Base-by-base conservation (phyloP, 2,113 vertebrate genomes). In the Mus pahari region DNA sequence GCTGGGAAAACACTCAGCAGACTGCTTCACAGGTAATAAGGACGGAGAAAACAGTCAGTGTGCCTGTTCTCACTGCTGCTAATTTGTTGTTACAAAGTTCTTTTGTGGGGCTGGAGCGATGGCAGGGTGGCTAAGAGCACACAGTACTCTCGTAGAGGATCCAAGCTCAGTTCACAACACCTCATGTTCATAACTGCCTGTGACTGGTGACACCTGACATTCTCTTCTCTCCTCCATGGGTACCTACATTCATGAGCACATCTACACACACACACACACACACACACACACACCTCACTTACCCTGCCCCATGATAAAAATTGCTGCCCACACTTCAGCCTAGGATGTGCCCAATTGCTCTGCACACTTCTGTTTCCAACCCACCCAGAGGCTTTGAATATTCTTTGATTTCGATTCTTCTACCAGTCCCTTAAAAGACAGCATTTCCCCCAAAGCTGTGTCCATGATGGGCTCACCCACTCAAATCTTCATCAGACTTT, bases 1-100 rank as follows among this genome's bases (percentile, higher is more conserved):
- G 4, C 39, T 70, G 31, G 12, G 71, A 93, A 96, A 93, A 42
- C 70, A 73, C 31, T 96, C 60, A 93, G 81, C 53, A 90, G 96
- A 96, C 88, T 86, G 66, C 14, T 31, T 71, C 31, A 17, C 50
- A 66, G 36, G 70, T 0, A 92, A 19, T 48, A 92, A 70, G 22
- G 39, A 68, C 53, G 60, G 2, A 78, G 73, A 78, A 90, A 78
- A 77, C 4, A 22, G n/a, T 70, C 74, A 70, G 78, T 33, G 91
- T 5, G 64, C 42, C 36, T 93, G 16, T 45, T 89, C 36, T 81
- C 50, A 74, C 92, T 79, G 7, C 6, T 93, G n/a, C 50, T 77
- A 36, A 42, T 62, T n/a, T 58, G 79, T n/a, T 58, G 26, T 26
- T 39, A 8, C 9, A 66, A 86, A 86, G 82, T 33, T 9, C 58